A percentile compares a stretch with the other conserved stretches of the same genome.
These are phyloP conservation scores for Poeciliopsis turrubarensis DNA, from an alignment of 2,113 vertebrate genomes.

Conservation along the genomic window DNA sequence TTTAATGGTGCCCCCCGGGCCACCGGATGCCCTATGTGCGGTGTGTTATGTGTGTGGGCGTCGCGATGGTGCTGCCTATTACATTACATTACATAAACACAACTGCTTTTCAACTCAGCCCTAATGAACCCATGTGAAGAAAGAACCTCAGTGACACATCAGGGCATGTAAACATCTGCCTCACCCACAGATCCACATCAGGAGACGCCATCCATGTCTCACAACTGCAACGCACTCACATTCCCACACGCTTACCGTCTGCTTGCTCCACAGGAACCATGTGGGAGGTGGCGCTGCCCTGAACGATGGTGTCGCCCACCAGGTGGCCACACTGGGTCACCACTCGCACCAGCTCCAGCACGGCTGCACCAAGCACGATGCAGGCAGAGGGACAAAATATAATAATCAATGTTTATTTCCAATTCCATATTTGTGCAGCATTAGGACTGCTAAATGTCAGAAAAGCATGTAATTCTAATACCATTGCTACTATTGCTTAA, in stretches of 20 bases:
- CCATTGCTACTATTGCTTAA: no score
- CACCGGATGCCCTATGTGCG: no score
- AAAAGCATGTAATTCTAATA: no score
- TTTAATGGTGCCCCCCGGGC: no score
- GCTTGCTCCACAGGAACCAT: constrained; percentile 88
- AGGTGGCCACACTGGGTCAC: constrained; percentile 89
- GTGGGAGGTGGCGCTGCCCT: constrained; percentile 90
- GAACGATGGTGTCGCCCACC: constrained; percentile 88
- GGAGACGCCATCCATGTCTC: background rate
- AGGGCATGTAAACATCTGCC: constrained; percentile 5
- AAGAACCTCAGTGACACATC: background rate
- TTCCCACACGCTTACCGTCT: constrained; percentile 81
- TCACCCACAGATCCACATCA: constrained; percentile 20
- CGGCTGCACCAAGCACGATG: constrained; percentile 62
- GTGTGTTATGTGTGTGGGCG: no score
- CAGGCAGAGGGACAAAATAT: background rate
- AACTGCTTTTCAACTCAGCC: background rate
- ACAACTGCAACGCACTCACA: background rate
- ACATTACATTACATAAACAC: background rate
- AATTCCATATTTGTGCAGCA: background rate
- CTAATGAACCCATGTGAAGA: background rate
- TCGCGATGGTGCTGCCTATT: no score
- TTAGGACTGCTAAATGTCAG: background rate
- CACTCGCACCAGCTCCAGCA: constrained; percentile 83
- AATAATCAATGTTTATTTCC: background rate